Percentiles rank a stretch among this genome's conserved stretches.
Evolutionary conservation across 2,113 vertebrate species (phyloP).

Genomic region (Numida meleagris): DNA sequence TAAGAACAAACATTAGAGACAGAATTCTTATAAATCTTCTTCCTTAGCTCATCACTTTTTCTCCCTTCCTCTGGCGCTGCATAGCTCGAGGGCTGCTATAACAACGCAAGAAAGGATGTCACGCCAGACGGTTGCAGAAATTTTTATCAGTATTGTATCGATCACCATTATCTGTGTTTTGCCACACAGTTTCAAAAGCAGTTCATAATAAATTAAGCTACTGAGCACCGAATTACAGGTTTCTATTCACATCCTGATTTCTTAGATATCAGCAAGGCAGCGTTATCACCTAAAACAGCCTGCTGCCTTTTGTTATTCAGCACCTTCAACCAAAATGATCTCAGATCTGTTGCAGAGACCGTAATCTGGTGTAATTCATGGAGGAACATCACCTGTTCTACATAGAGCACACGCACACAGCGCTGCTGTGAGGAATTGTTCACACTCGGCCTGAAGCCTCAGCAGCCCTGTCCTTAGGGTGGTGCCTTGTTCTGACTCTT

Average conservation of each 20-base stretch:
- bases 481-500: constrained; percentile 24
- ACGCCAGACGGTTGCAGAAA: neutral
- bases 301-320: neutral
- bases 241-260: neutral
- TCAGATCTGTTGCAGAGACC: neutral
- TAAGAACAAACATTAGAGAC: neutral
- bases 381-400: neutral
- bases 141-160: neutral
- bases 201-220: neutral
- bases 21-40: neutral
- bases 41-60: neutral
- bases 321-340: neutral
- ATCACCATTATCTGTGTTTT: neutral
- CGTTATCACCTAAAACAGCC: neutral
- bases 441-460: neutral
- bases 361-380: neutral
- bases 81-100: neutral
- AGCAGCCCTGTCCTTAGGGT: constrained; percentile 25
- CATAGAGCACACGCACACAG: neutral
- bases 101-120: neutral
- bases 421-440: neutral
- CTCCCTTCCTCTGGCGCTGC: neutral
- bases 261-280: neutral
- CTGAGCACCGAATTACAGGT: neutral
- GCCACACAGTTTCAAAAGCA: neutral